phyloP scores from a whole-genome alignment of 2,797 vertebrate species.

The Lacerta agilis region DNA sequence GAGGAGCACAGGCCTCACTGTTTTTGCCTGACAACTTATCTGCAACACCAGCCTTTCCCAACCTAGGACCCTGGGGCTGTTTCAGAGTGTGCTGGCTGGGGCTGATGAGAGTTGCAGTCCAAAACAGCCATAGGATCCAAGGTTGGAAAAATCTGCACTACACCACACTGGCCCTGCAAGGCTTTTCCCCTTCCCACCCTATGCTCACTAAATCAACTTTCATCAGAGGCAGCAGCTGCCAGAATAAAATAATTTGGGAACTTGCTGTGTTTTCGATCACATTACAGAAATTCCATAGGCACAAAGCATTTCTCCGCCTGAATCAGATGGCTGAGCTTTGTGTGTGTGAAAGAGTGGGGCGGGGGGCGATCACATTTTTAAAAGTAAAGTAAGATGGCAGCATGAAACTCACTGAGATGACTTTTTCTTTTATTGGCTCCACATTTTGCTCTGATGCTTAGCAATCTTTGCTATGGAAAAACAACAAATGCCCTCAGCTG shows the following conservation, averaged over 20 bases:
- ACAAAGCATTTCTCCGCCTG: slow-evolving; percentile 61
- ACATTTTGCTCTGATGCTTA: slow-evolving; percentile 33
- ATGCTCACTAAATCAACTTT: neutral
- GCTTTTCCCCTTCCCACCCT: neutral
- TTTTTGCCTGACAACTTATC: neutral
- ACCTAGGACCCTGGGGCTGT: no score
- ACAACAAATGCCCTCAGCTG: slow-evolving; percentile 53
- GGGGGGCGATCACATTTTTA: neutral
- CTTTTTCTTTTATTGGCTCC: slow-evolving; percentile 40
- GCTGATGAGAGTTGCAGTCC: no score
- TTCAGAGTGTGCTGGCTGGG: no score
- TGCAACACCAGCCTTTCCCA: neutral
- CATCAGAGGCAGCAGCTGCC: slow-evolving; percentile 49
- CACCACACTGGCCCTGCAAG: neutral
- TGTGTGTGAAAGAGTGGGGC: neutral
- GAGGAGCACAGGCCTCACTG: neutral
- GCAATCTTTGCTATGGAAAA: slow-evolving; percentile 66
- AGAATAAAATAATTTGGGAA: neutral
- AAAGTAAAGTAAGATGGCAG: slow-evolving; percentile 43
- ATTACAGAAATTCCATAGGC: slow-evolving; percentile 43
- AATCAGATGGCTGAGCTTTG: slow-evolving; percentile 39
- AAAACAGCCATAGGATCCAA: no score
- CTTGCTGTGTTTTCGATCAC: slow-evolving; percentile 33
- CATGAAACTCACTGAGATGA: slow-evolving; percentile 8
- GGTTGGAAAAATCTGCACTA: no score